phyloP scores from a whole-genome alignment of 1,140 invertebrate species.

The Hyles euphorbiae region DNA sequence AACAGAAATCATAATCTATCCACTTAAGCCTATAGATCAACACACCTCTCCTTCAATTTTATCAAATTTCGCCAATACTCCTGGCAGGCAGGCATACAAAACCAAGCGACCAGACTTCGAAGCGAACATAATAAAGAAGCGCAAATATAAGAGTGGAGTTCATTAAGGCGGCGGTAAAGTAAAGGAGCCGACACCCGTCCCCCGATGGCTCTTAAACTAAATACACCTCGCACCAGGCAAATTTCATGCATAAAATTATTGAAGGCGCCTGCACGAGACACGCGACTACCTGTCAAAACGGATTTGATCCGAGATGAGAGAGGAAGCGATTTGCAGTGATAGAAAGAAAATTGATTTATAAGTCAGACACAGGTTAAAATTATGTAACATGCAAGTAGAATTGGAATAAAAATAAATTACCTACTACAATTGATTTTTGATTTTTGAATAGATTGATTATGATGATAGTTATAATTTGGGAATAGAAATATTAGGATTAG shows the following conservation, averaged over 20 bases:
- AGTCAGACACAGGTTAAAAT: too few relatives aligned
- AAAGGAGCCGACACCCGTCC: conserved; percentile 5
- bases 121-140: conserved; percentile 5
- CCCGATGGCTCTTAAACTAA: conserved; percentile 33
- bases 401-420: too few relatives aligned
- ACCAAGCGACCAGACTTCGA: neutral
- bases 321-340: conserved; percentile 14
- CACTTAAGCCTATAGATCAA: too few relatives aligned
- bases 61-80: too few relatives aligned
- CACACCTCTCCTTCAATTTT: too few relatives aligned
- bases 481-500: too few relatives aligned
- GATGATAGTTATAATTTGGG: too few relatives aligned
- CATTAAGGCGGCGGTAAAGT: conserved; percentile 7
- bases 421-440: too few relatives aligned
- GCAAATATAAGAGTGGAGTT: conserved; percentile 4
- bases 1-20: too few relatives aligned
- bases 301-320: conserved; percentile 17
- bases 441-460: too few relatives aligned
- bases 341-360: neutral
- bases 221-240: conserved; percentile 40
- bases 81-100: too few relatives aligned
- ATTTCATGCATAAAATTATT: conserved; percentile 71
- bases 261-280: conserved; percentile 44
- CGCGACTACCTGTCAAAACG: conserved; percentile 43
- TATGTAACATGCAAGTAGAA: too few relatives aligned